These are phyloP conservation scores for Bambusicola thoracicus DNA, from an alignment of 2,113 vertebrate genomes.

Conservation along the genomic window DNA sequence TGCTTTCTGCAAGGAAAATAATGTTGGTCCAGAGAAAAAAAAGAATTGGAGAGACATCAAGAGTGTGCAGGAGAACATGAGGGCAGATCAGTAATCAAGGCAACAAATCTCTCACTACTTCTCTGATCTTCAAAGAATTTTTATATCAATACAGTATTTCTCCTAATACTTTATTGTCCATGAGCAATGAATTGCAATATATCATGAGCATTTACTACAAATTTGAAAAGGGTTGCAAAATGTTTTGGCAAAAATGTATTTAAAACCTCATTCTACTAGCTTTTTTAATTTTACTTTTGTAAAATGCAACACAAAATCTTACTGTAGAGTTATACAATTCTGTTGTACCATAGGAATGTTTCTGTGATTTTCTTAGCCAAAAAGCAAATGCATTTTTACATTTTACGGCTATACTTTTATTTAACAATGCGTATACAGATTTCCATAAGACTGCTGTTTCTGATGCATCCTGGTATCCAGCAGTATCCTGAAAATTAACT, in stretches of 20 bases:
- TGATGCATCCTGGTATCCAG: not conserved
- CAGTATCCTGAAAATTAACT: not conserved
- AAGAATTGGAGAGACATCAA: not conserved
- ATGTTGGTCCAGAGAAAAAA: not conserved
- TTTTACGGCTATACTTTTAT: not conserved
- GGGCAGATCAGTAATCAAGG: not conserved
- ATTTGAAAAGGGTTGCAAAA: not conserved
- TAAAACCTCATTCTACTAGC: rapidly evolving
- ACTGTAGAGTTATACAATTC: not conserved
- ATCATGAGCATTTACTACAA: not conserved
- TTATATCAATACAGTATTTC: not conserved
- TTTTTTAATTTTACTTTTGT: not conserved
- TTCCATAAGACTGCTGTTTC: not conserved
- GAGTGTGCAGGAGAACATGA: not conserved
- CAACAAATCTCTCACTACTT: not conserved
- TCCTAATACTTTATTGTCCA: not conserved
- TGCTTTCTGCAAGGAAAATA: not conserved
- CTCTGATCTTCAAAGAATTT: not conserved
- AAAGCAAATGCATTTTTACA: not conserved
- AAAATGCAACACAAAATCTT: not conserved
- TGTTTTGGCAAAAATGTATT: not conserved
- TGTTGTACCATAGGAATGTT: not conserved
- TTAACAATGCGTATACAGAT: not conserved
- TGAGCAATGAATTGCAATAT: not conserved
- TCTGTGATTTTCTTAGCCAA: not conserved